Base-by-base conservation (phyloP, 2,113 vertebrate genomes). In the Monarcha castaneiventris region DNA sequence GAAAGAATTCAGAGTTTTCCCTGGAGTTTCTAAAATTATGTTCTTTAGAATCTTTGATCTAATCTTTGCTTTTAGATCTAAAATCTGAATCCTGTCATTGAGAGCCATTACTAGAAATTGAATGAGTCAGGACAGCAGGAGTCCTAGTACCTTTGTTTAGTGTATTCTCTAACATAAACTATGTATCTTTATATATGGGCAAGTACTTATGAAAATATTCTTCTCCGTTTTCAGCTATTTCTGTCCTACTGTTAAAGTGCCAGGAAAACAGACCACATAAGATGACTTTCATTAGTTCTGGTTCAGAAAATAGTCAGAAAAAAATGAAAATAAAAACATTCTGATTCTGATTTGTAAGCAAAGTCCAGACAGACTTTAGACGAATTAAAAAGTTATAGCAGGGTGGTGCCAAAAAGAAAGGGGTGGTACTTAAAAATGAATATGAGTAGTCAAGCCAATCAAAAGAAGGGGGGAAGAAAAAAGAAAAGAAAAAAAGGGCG, bases 261-360 rank as follows among this genome's bases (percentile, higher is more conserved):
- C 75, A 96, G 64, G 82, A 96, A 94, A 95, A 88, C 68, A 95
- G 90, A 91, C 59, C 64, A 74, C 76, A 77, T 92, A 85, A 96
- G 32, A 90, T 74, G 55, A 88, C 63, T 92, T 93, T 56, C 72
- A 92, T 92, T 88, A 74, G 35, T 93, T 95, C 78, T 80, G 48
- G 30, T 96, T 92, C 78, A 92, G 63, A 95, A 87, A 33, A 93
- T 22, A 90, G 48, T 83, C 44, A 49, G 72, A 41, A 69, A 91
- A 92, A 95, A 93, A 61, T 16, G 7, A 74, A 81, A 90, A 73
- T 11, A 64, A 83, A 88, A 92, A 48, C 55, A 27, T 61, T 76
- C 69, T 74, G 4, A 66, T 85, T 91, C 51, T 80, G 52, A 88
- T 94, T 91, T 90, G 46, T 64, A 30, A 91, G 51, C 46, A 66